Base-by-base conservation (phyloP, 2,888 invertebrate species). In the Mellilla xanthometata region DNA sequence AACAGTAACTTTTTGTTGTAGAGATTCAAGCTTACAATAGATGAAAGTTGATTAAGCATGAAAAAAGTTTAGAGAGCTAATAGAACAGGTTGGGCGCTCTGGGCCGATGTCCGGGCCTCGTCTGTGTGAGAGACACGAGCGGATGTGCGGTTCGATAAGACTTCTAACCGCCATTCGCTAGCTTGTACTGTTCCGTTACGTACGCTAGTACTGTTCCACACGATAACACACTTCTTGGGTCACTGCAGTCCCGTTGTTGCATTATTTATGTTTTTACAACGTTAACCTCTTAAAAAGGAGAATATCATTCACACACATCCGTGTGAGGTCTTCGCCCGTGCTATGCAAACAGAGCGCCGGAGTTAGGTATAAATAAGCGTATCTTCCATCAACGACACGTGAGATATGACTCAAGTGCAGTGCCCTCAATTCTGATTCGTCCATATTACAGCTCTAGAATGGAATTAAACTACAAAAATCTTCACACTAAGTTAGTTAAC, bases 361-460 rank as follows among this genome's bases (percentile, higher is more conserved):
- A 54, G 41, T 34, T 33, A 30, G 39, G 45, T 46, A 44, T 44
- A 23, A 46, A 36, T 49, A 49, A 24, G 8, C 30, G 33, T 52
- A 43, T 51, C 29, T 46, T 47, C 40, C 31, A 52, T 50, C 69
- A 66, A 62, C 58, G 63, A 64, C 61, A 68, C 64, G 64, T 60
- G 62, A 61, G 62, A 67, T 71, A 62, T 66, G 66, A 68, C 61
- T 72, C 70, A 73, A 80, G 76, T 73, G 67, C 75, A 73, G 54
- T 68, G 79, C 67, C 74, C 77, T 64, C 65, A 58, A 68, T 80
- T 65, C 54, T 60, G 52, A 68, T 80, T 65, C 54, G 60, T 54
- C 27, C 28, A 58, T 54, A 57, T 60, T 61, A 56, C 24, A 26
- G 15, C 12, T 22, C 35, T 29, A 22, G 30, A 61, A 24, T n/a